These are phyloP conservation scores for Poeciliopsis retropinna DNA, from an alignment of 2,113 vertebrate species.

Conservation along the genomic window DNA sequence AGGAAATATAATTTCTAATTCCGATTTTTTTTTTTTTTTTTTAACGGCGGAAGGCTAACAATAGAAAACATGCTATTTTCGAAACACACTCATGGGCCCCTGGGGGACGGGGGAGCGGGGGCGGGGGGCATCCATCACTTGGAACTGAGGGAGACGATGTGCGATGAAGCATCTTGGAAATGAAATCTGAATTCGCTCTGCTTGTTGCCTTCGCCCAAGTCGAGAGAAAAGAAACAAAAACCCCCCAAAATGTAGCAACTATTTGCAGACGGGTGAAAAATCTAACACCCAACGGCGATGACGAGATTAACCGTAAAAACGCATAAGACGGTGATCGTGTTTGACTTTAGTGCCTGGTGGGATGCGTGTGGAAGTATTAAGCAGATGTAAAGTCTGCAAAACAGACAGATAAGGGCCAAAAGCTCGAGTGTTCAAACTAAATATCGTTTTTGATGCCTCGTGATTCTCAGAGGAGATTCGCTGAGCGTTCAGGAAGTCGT, in stretches of 20 bases:
- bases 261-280: neutral
- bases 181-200: conserved; percentile 40
- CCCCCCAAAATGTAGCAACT: conserved; percentile 10
- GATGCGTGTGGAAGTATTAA: no score
- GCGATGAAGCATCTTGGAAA: conserved; percentile 62
- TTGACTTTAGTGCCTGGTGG: no score
- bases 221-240: conserved; percentile 35
- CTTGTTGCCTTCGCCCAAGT: conserved; percentile 38
- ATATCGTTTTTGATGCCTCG: no score
- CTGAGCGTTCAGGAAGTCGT: no score
- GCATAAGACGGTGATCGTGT: neutral
- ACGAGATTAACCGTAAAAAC: neutral
- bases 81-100: conserved; percentile 60
- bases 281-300: neutral
- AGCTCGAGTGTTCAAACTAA: no score
- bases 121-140: conserved; percentile 37
- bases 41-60: conserved; percentile 26
- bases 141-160: conserved; percentile 39
- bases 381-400: no score
- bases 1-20: conserved; percentile 46
- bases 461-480: no score
- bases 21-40: neutral
- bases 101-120: conserved; percentile 45
- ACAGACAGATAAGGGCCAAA: no score
- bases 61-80: conserved; percentile 69